These are phyloP conservation scores for Pseudanteris insignis DNA, from an alignment of 2,888 invertebrate genomes.

Conservation along the genomic window DNA sequence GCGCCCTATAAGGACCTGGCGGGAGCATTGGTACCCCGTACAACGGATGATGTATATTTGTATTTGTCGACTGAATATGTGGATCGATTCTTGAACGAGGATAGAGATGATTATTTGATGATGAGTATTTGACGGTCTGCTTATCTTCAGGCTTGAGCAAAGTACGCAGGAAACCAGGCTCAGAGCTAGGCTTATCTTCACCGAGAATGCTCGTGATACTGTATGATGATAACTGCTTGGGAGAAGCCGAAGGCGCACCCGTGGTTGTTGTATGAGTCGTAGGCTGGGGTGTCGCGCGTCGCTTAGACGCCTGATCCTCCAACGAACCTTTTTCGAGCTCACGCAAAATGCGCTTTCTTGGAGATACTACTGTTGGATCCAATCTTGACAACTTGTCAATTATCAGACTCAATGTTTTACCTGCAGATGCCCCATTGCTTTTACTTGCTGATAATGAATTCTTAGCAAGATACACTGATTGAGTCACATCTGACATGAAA, in stretches of 20 bases:
- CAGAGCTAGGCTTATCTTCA: slow-evolving; percentile 70
- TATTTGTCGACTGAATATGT: slow-evolving; percentile 56
- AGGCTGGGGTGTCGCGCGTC: slow-evolving; percentile 63
- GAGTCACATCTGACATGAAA: slow-evolving; percentile 48
- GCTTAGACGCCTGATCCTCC: slow-evolving; percentile 75
- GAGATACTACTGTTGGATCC: slow-evolving; percentile 76
- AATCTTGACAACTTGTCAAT: slow-evolving; percentile 62
- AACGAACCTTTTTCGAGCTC: slow-evolving; percentile 82
- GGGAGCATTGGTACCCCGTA: slow-evolving; percentile 65
- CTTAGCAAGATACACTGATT: slow-evolving; percentile 43
- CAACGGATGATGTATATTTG: slow-evolving; percentile 60
- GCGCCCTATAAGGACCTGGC: slow-evolving; percentile 67
- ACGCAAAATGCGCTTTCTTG: slow-evolving; percentile 82
- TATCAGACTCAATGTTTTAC: slow-evolving; percentile 58
- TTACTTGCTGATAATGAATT: slow-evolving; percentile 46
- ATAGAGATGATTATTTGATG: slow-evolving; percentile 55
- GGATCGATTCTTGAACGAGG: slow-evolving; percentile 60
- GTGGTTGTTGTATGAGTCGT: slow-evolving; percentile 43
- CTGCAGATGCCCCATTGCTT: slow-evolving; percentile 51
- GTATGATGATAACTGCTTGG: slow-evolving; percentile 75
- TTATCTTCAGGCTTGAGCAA: slow-evolving; percentile 63
- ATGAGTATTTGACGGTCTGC: slow-evolving; percentile 61
- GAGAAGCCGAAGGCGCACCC: slow-evolving; percentile 53
- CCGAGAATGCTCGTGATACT: slow-evolving; percentile 86
- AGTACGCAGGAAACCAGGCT: slow-evolving; percentile 62